These are phyloP conservation scores for Tenthredo distinguenda DNA, from an alignment of 2,888 invertebrate genomes.

Conservation along the genomic window DNA sequence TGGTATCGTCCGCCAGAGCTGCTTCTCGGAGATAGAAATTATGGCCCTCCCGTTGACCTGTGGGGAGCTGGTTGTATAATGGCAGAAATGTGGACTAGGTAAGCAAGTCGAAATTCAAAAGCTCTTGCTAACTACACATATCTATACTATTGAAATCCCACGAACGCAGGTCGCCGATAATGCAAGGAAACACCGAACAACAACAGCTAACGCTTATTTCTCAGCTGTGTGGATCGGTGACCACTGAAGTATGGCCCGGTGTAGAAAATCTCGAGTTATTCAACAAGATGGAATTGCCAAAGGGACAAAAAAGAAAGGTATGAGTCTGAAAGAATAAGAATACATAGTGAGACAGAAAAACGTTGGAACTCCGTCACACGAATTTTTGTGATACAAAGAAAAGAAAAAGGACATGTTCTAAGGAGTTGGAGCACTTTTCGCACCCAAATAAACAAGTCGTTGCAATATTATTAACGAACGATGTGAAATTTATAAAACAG, in stretches of 20 bases:
- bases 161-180: conserved; percentile 87
- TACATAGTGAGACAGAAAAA: background rate
- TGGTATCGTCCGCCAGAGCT: conserved; percentile 93
- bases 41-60: conserved; percentile 98
- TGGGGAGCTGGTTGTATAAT: conserved; percentile 99
- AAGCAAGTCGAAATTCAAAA: conserved; percentile 56
- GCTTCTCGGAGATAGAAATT: conserved; percentile 92
- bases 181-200: conserved; percentile 98
- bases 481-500: conserved; percentile 68
- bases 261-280: conserved; percentile 94
- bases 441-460: background rate
- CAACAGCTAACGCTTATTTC: conserved; percentile 97
- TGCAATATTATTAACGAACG: background rate
- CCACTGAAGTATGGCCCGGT: conserved; percentile 95
- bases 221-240: conserved; percentile 97
- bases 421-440: background rate
- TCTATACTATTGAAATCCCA: conserved; percentile 6
- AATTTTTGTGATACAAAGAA: conserved; percentile 36
- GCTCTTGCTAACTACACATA: background rate
- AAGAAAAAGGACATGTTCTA: background rate
- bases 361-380: conserved; percentile 19
- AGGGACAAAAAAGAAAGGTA: conserved; percentile 91
- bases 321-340: conserved; percentile 41
- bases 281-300: conserved; percentile 92
- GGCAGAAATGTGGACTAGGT: conserved; percentile 99